Evolutionary conservation across 37 sponge, comb jelly and placozoan species (phyloP).

Genomic region (Spongia lamella): DNA sequence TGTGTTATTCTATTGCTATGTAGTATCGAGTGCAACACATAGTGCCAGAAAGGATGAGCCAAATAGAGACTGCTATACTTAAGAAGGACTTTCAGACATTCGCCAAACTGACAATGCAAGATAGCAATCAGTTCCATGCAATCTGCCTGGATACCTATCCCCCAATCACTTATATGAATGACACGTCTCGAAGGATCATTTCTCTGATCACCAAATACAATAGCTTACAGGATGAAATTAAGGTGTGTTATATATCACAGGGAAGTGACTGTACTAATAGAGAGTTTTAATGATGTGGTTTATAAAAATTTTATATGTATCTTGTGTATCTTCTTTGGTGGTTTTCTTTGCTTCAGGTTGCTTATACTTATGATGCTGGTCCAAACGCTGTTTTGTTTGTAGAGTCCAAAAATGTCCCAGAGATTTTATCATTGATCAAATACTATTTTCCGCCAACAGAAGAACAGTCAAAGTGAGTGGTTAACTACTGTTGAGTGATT

Average conservation of each 20-base stretch:
- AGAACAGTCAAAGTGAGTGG: slow-evolving; percentile 9
- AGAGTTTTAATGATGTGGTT: no score
- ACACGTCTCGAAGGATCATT: slow-evolving; percentile 77
- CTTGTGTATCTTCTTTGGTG: not conserved
- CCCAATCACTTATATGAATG: slow-evolving; percentile 93
- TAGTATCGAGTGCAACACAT: slow-evolving; percentile 69
- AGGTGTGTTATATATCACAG: slow-evolving; percentile 34
- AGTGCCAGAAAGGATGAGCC: slow-evolving; percentile 80
- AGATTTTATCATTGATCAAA: slow-evolving; percentile 54
- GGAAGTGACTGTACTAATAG: no score
- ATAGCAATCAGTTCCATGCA: slow-evolving; percentile 99
- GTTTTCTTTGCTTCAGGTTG: slow-evolving; percentile 45
- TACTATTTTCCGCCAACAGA: slow-evolving; percentile 67
- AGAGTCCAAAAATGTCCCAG: slow-evolving; percentile 41
- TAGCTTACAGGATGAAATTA: slow-evolving; percentile 42
- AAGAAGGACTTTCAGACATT: slow-evolving; percentile 75
- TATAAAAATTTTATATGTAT: not conserved
- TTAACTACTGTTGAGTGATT: no score
- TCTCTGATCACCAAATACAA: slow-evolving; percentile 84
- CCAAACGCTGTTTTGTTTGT: slow-evolving; percentile 94
- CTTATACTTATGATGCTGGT: slow-evolving; percentile 99
- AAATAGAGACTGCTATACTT: slow-evolving; percentile 82
- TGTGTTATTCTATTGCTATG: slow-evolving; percentile 1
- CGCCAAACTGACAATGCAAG: slow-evolving; percentile 88
- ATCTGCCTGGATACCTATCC: slow-evolving; percentile 95